phyloP scores from a whole-genome alignment of 2,113 vertebrate species.

The Melanerpes aurifrons region DNA sequence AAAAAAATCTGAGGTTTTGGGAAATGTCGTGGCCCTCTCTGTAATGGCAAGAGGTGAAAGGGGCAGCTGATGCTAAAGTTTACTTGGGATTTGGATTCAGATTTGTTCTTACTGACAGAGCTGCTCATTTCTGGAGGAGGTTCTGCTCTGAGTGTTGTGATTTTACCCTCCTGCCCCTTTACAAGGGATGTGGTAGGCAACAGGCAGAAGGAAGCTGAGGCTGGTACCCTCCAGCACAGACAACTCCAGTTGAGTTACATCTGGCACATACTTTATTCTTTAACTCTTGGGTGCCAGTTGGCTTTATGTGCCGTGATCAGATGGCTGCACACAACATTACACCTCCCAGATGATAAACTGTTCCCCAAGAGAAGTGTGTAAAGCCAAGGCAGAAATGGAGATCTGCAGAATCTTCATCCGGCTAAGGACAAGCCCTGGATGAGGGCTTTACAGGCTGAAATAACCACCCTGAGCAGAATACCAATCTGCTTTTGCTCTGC shows the following conservation, averaged over 20 bases:
- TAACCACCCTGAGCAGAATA: accelerated
- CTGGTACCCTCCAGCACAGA: neutral
- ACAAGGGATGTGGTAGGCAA: accelerated
- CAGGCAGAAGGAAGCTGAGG: neutral
- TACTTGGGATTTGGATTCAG: neutral
- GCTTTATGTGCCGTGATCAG: accelerated
- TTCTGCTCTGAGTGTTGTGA: neutral
- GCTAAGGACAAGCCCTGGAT: neutral
- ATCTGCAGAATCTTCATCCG: neutral
- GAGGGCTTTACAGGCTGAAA: neutral
- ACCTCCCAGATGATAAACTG: neutral
- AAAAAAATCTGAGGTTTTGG: neutral
- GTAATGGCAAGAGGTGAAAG: accelerated
- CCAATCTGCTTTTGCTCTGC: neutral
- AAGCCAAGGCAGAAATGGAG: neutral
- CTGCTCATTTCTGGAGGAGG: neutral
- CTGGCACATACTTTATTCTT: neutral
- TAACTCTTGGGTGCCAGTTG: neutral
- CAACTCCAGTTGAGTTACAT: accelerated
- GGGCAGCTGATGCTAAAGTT: neutral
- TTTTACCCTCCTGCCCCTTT: neutral
- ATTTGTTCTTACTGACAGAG: neutral
- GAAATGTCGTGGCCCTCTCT: neutral
- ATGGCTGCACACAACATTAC: accelerated
- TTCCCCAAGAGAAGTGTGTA: neutral